Evolutionary conservation across 2,888 invertebrate genomes (phyloP).

Genomic region (Metopia argyrocephala): DNA sequence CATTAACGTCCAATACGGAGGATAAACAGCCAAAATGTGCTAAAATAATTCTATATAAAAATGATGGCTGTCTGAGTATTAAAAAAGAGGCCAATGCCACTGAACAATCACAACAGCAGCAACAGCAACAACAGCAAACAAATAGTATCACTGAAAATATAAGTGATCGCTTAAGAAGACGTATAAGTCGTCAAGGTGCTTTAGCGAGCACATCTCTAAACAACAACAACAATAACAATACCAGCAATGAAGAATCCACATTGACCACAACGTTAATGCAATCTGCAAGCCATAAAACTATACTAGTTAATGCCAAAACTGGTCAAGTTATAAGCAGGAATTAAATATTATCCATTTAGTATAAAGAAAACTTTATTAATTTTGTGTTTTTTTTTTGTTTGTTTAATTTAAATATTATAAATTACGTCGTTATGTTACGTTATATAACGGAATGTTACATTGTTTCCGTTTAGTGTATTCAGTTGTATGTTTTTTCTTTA

Average conservation of each 20-base stretch:
- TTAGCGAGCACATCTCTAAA: conserved; percentile 30
- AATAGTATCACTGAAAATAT: conserved; percentile 68
- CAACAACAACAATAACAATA: too few species aligned
- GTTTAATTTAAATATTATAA: conserved; percentile 9
- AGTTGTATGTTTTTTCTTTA: conserved; percentile 12
- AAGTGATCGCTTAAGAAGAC: conserved; percentile 74
- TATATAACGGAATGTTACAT: conserved; percentile 12
- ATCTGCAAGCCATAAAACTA: conserved; percentile 74
- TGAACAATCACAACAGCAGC: conserved; percentile 3
- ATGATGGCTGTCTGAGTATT: conserved; percentile 72
- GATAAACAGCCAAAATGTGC: conserved; percentile 54
- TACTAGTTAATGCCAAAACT: conserved; percentile 78
- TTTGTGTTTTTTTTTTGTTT: not conserved
- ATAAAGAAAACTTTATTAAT: not conserved
- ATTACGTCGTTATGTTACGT: conserved; percentile 1
- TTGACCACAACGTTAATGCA: conserved; percentile 52
- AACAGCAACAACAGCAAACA: conserved; percentile 28
- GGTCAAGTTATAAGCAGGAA: conserved; percentile 78
- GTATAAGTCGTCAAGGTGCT: conserved; percentile 70
- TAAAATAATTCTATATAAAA: conserved; percentile 74
- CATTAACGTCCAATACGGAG: not conserved
- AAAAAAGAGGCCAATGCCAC: conserved; percentile 66
- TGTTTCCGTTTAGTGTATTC: conserved; percentile 22
- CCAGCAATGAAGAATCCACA: conserved; percentile 35
- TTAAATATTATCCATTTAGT: conserved; percentile 69